Evolutionary conservation across 2,888 invertebrate genomes (phyloP), one percentile per base, ranked within the genome.

Genomic region (Luperina testacea): DNA sequence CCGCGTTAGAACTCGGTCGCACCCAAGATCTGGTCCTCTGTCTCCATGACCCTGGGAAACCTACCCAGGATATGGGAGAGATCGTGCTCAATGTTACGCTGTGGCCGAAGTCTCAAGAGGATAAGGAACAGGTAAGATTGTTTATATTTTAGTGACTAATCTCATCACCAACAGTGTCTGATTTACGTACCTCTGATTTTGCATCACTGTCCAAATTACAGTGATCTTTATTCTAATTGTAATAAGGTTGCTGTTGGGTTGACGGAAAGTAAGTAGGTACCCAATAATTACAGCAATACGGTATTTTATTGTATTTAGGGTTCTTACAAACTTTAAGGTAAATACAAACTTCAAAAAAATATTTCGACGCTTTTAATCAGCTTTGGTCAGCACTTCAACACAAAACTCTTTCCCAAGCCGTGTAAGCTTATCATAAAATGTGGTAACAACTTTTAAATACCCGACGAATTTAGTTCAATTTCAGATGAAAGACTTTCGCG

Each of bases 21-120:
- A 95, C 97, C 3, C 98, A 98, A 89, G 99, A 99, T 90, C 94
- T 99, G 86, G 97, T 97, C 77, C 97, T 99, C 72, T 97, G 98
- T 87, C 97, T 99, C 38, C 98, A 98, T 86, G 99, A 99, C 93
- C 98, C 98, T 0, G 97, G 97, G 74, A 97, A 98, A 87, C 97
- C 97, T 0, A 97, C 95, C 42, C 94, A 95, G 81, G 97, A 98
- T 90, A 97, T 99, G 97, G 99, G 99, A 6, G 99, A 99, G 95
- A 97, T 99, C 74, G 97, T 97, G 81, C 94, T 99, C 71, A 98
- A 98, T 76, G 98, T 98, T 67, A 99, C 98, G 0, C 97, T 99
- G n/a, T 98, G 98, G 97, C 99, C 99, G 6, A 98, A 98, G 92
- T 98, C 98, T 69, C 99, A 99, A 94, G 99, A 99, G 93, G 99